phyloP scores from a whole-genome alignment of 1,140 invertebrate genomes.

The Rhagoletis zephyria region DNA sequence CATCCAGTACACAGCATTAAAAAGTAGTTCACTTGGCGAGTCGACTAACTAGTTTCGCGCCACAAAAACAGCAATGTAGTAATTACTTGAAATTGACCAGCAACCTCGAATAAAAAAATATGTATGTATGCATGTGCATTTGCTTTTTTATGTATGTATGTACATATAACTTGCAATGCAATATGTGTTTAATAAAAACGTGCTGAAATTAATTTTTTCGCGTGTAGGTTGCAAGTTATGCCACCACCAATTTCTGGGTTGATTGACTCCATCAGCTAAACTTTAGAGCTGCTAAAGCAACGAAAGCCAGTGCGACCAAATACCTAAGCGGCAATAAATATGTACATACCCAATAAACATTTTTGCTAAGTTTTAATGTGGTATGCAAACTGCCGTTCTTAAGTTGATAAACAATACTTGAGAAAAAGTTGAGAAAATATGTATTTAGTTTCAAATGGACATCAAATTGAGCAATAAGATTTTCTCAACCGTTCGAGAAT shows the following conservation, averaged over 20 bases:
- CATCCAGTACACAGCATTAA: conserved; percentile 14
- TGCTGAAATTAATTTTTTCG: conserved; percentile 46
- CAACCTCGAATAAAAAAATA: background rate
- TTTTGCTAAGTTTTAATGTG: too few relatives aligned
- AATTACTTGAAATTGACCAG: conserved; percentile 36
- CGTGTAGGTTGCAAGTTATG: conserved; percentile 20
- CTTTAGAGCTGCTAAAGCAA: too few relatives aligned
- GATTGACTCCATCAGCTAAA: conserved; percentile 15
- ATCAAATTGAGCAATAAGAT: too few relatives aligned
- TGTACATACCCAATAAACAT: too few relatives aligned
- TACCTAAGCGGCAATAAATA: too few relatives aligned
- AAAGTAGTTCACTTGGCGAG: conserved; percentile 44
- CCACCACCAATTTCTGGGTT: conserved; percentile 31
- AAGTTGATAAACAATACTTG: too few relatives aligned
- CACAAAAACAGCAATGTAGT: conserved; percentile 18
- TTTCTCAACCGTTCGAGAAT: too few relatives aligned
- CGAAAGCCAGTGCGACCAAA: too few relatives aligned
- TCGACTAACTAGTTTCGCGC: conserved; percentile 41
- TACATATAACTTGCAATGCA: background rate
- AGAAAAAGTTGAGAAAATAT: too few relatives aligned
- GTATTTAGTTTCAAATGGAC: too few relatives aligned
- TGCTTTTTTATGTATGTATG: too few relatives aligned
- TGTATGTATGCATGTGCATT: background rate
- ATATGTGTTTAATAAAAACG: conserved; percentile 9
- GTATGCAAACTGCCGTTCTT: too few relatives aligned